Evolutionary conservation across 2,888 invertebrate species (phyloP).

Genomic region (Cyrtodaria siliqua): DNA sequence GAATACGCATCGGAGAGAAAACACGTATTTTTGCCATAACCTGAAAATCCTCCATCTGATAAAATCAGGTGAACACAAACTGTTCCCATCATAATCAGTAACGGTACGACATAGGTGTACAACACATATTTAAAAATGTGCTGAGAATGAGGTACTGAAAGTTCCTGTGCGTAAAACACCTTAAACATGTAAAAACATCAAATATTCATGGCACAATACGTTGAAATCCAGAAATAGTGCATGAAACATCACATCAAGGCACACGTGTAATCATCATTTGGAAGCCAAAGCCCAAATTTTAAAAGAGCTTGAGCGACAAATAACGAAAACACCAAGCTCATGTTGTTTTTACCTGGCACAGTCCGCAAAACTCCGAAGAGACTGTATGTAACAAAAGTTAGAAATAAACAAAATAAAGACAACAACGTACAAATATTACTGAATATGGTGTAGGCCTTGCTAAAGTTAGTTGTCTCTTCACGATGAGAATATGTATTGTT

Average conservation of each 20-base stretch:
- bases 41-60: constrained; percentile 14
- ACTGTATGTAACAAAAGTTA: constrained; percentile 62
- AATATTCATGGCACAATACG: constrained; percentile 58
- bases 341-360: constrained; percentile 64
- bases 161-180: constrained; percentile 28
- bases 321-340: constrained; percentile 53
- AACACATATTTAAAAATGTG: constrained; percentile 1
- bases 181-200: constrained; percentile 65
- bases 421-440: constrained; percentile 22
- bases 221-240: constrained; percentile 64
- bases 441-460: constrained; percentile 14
- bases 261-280: constrained; percentile 16
- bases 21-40: constrained; percentile 51
- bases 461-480: no score
- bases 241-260: constrained; percentile 34
- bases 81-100: constrained; percentile 13
- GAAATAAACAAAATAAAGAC: constrained; percentile 48
- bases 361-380: constrained; percentile 54
- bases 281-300: constrained; percentile 28
- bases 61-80: constrained; percentile 13
- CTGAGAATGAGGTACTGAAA: background rate
- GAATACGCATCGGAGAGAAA: constrained; percentile 35
- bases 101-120: constrained; percentile 29
- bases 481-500: no score
- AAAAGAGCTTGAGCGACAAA: constrained; percentile 59